Percentiles rank a stretch among this genome's conserved stretches.
Evolutionary conservation across 2,797 vertebrate species (phyloP).

Genomic region (Todus mexicanus): DNA sequence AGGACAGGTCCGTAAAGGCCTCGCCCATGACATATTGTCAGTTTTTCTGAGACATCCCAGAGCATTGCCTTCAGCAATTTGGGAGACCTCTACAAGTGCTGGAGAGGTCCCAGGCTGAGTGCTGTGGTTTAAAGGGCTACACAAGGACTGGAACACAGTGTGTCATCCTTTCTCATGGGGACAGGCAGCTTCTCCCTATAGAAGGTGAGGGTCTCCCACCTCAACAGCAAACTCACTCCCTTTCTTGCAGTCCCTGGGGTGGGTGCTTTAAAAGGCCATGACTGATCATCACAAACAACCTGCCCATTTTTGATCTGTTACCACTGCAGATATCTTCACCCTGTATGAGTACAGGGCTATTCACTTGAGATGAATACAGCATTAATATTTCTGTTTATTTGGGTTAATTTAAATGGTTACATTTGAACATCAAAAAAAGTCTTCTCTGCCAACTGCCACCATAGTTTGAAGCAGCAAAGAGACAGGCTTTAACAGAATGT

Average conservation of each 20-base stretch:
- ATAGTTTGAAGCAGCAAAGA: background rate
- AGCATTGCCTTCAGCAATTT: background rate
- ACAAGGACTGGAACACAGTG: background rate
- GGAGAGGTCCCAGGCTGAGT: background rate
- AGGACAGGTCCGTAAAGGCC: background rate
- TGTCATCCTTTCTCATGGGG: background rate
- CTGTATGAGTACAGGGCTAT: background rate
- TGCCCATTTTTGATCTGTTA: background rate
- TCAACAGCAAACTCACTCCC: background rate
- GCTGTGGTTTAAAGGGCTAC: background rate
- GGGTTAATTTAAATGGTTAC: background rate
- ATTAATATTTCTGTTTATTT: conserved; percentile 5
- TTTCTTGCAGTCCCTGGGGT: background rate
- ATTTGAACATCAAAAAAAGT: background rate
- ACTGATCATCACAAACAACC: background rate
- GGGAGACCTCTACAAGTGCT: background rate
- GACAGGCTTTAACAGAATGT: background rate
- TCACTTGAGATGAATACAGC: background rate
- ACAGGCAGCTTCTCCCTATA: background rate
- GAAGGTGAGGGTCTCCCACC: background rate
- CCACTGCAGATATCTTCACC: background rate
- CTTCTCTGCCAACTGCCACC: background rate
- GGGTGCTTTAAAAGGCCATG: background rate
- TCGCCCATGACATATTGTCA: background rate
- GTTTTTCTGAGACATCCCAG: background rate